Evolutionary conservation across 2,113 vertebrate species (phyloP).

Genomic region (Alexandromys fortis): DNA sequence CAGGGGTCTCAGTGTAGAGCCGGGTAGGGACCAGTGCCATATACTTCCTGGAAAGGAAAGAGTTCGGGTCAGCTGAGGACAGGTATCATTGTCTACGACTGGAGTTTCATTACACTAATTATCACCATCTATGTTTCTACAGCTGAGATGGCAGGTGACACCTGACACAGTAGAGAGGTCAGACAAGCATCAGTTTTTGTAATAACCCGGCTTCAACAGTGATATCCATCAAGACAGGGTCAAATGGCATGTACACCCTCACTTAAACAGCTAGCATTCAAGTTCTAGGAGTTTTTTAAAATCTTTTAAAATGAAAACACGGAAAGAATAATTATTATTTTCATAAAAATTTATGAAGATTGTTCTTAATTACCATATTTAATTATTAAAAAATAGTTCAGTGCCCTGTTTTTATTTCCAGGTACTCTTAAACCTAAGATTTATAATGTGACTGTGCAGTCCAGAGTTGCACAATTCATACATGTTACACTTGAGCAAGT

Average conservation of each 20-base stretch:
- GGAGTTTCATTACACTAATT: neutral
- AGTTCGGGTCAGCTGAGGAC: neutral
- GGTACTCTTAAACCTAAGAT: neutral
- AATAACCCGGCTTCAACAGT: neutral
- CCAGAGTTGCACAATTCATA: neutral
- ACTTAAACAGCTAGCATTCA: too few relatives aligned
- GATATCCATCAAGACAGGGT: neutral
- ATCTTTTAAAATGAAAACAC: neutral
- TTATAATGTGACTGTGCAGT: neutral
- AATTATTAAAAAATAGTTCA: neutral
- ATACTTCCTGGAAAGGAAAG: slow-evolving; percentile 77
- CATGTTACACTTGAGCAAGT: neutral
- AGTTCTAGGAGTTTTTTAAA: neutral
- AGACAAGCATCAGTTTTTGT: neutral
- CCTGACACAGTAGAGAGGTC: neutral
- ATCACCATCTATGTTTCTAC: neutral
- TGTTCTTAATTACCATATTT: neutral
- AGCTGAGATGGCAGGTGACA: neutral
- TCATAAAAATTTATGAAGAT: neutral
- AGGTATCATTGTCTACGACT: neutral
- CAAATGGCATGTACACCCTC: too few relatives aligned
- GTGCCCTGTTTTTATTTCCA: neutral
- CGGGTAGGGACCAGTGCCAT: slow-evolving; percentile 68
- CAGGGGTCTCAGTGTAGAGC: slow-evolving; percentile 36
- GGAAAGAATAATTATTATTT: neutral